phyloP scores from a whole-genome alignment of 2,113 vertebrate genomes.

The Sinocyclocheilus rhinocerous region DNA sequence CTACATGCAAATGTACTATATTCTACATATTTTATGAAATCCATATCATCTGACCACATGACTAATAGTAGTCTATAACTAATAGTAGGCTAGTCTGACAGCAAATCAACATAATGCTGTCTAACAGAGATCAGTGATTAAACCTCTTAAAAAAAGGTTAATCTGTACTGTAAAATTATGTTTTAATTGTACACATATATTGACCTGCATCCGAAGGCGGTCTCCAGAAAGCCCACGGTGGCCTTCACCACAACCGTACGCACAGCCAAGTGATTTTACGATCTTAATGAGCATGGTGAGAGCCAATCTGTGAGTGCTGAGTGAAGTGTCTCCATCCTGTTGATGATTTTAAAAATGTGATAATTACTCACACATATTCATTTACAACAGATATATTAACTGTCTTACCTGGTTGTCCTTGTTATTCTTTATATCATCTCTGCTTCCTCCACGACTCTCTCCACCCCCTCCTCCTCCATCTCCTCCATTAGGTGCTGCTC shows the following conservation, averaged over 20 bases:
- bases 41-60: background rate
- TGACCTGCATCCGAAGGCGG: slow-evolving; percentile 96
- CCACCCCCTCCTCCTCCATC: slow-evolving; percentile 72
- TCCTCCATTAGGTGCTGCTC: slow-evolving; percentile 74
- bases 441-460: slow-evolving; percentile 76
- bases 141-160: background rate
- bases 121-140: background rate
- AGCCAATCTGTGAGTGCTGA: slow-evolving; percentile 90
- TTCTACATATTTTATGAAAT: background rate
- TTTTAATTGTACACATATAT: background rate
- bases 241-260: slow-evolving; percentile 98
- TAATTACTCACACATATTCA: background rate
- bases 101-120: background rate
- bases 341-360: background rate
- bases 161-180: background rate
- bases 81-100: background rate
- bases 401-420: slow-evolving; percentile 80
- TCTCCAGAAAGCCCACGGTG: slow-evolving; percentile 96
- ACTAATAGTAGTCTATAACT: background rate
- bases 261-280: slow-evolving; percentile 96
- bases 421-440: slow-evolving; percentile 88
- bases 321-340: slow-evolving; percentile 83
- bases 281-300: slow-evolving; percentile 99
- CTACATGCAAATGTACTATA: background rate
- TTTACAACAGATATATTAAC: background rate